Percentiles rank a stretch among this genome's conserved stretches.
These are phyloP conservation scores for Brienomyrus longianalis DNA, from an alignment of 2,113 vertebrate species.

Conservation along the genomic window DNA sequence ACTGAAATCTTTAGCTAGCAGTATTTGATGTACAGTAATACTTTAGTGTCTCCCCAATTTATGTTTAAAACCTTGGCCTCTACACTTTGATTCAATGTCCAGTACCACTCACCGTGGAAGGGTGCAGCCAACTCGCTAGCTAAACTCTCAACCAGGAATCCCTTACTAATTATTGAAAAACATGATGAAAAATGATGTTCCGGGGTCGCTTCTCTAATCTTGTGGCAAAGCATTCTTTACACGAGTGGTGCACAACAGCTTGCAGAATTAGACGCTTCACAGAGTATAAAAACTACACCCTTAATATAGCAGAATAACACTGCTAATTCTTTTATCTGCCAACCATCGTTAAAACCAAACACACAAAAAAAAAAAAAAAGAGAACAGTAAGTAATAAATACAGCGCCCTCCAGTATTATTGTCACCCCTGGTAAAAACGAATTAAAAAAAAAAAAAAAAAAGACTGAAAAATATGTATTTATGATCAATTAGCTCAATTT, in stretches of 20 bases:
- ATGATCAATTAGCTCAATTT: not conserved
- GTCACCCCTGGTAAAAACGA: not conserved
- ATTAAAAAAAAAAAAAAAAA: not conserved
- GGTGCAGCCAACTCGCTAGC: not conserved
- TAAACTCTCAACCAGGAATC: not conserved
- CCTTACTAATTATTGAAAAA: not conserved
- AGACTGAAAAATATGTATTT: not conserved
- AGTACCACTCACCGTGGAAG: not conserved
- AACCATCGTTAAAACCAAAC: constrained; percentile 3
- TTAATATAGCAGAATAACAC: not conserved
- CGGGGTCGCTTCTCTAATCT: not conserved
- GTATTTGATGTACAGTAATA: not conserved
- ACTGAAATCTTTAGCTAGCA: not conserved
- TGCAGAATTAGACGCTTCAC: constrained; percentile 1
- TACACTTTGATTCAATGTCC: not conserved
- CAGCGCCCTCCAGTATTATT: not conserved
- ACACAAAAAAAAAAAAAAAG: not conserved
- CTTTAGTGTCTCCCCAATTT: not conserved
- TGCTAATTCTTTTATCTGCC: constrained; percentile 1
- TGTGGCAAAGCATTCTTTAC: not conserved
- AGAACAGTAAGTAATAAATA: not conserved
- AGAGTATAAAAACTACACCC: not conserved
- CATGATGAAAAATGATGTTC: not conserved
- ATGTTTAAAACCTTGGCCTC: not conserved
- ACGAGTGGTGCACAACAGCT: not conserved